Conservation (phyloP, 2,113 vertebrate species). For the Craseonycteris thonglongyai region DNA sequence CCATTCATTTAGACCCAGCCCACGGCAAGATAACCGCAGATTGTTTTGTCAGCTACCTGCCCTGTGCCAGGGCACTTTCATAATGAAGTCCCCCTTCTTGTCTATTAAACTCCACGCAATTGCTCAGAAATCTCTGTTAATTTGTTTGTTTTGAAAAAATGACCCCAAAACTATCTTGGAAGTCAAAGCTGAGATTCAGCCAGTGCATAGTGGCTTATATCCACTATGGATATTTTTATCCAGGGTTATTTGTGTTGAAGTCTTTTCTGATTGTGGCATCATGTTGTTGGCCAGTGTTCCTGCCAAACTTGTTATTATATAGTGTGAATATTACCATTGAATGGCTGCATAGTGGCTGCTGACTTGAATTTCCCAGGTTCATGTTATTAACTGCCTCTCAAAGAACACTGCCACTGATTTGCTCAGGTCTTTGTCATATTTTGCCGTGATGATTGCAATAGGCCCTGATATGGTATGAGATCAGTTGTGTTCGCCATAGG, state of each 20-base stretch:
- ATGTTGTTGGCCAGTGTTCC: not conserved
- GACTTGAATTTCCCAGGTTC: not conserved
- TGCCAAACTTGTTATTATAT: not conserved
- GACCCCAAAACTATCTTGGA: not conserved
- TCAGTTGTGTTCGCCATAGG: not conserved
- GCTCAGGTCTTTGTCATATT: not conserved
- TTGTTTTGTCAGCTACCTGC: not conserved
- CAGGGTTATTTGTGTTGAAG: not conserved
- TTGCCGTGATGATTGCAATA: not conserved
- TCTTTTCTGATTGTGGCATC: not conserved
- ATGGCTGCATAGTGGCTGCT: not conserved
- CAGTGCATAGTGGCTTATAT: not conserved
- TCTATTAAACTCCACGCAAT: not conserved
- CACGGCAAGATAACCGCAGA: not conserved
- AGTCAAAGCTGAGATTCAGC: not conserved
- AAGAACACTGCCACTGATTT: not conserved
- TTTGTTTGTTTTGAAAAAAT: not conserved
- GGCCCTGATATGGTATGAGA: not conserved
- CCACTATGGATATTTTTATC: too few relatives aligned
- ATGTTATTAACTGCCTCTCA: not conserved
- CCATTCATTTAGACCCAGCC: not conserved
- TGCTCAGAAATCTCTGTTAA: not conserved
- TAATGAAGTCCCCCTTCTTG: not conserved
- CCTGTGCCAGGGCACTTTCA: not conserved
- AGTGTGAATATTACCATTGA: not conserved